Conservation (phyloP, 1,140 invertebrate species). For the Frieseomelitta varia region DNA sequence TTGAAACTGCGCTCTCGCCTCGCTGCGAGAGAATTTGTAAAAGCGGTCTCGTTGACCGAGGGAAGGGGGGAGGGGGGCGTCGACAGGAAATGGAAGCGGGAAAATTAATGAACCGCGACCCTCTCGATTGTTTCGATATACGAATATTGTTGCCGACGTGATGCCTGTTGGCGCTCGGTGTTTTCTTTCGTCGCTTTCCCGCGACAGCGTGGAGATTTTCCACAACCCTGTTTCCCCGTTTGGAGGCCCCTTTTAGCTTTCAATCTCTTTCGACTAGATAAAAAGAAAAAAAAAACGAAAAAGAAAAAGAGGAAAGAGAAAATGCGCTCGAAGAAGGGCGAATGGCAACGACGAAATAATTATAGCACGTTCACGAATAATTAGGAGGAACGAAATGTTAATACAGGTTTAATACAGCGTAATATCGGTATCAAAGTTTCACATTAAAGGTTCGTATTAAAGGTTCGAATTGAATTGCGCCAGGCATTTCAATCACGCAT, state of each 20-base stretch:
- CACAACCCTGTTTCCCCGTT: not conserved
- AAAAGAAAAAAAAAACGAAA: too few relatives aligned
- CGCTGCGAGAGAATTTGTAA: not conserved
- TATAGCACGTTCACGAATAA: not conserved
- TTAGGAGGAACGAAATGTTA: not conserved
- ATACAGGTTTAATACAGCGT: not conserved
- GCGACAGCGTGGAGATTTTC: not conserved
- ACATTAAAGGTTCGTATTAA: not conserved
- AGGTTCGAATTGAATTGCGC: not conserved
- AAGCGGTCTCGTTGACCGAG: not conserved
- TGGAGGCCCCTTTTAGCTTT: too few relatives aligned
- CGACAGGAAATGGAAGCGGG: too few relatives aligned
- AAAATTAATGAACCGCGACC: conserved; percentile 16
- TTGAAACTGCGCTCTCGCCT: not conserved
- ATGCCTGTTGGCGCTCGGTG: not conserved
- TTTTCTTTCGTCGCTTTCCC: not conserved
- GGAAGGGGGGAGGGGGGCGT: not conserved
- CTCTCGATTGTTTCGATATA: conserved; percentile 17
- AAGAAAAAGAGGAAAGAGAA: not conserved
- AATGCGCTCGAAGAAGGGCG: not conserved
- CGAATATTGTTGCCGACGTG: too few relatives aligned
- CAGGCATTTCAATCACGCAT: not conserved
- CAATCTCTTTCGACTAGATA: not conserved
- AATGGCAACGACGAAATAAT: not conserved
- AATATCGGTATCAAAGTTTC: not conserved